These are phyloP conservation scores for Cossypha heuglini DNA, from an alignment of 2,797 vertebrate genomes.

Conservation along the genomic window DNA sequence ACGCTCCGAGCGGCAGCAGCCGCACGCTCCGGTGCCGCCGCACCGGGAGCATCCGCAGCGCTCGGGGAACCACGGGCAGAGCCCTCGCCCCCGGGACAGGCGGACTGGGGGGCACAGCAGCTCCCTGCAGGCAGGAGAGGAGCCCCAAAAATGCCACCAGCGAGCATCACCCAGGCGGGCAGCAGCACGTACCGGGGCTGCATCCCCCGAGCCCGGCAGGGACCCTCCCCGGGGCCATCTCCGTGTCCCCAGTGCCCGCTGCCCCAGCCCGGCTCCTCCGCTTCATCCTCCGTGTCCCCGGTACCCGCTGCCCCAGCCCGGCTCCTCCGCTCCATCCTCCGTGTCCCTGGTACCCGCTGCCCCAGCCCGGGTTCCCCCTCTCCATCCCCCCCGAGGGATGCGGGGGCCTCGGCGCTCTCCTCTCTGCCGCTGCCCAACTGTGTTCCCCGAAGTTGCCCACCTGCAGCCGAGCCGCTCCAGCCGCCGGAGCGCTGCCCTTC, in stretches of 20 bases:
- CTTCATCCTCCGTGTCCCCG: neutral
- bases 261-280: too few relatives aligned
- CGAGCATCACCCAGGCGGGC: neutral
- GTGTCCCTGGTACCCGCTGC: too few relatives aligned
- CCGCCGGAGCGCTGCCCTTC: neutral
- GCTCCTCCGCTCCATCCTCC: neutral
- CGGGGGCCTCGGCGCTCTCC: neutral
- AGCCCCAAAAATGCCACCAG: neutral
- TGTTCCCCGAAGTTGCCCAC: conserved; percentile 38
- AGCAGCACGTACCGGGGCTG: neutral
- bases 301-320: too few relatives aligned
- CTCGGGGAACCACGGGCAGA: neutral
- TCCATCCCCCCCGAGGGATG: neutral
- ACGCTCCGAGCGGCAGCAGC: neutral
- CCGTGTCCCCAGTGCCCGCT: neutral
- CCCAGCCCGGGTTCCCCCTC: too few relatives aligned
- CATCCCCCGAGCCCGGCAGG: neutral
- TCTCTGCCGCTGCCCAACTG: neutral
- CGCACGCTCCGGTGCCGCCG: neutral
- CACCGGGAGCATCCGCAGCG: neutral
- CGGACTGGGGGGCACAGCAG: rapidly evolving
- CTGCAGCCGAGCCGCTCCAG: neutral
- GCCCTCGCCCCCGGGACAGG: neutral
- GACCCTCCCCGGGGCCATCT: neutral
- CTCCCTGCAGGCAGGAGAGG: too few relatives aligned